phyloP scores from a whole-genome alignment of 2,113 vertebrate genomes.

The Rana temporaria region DNA sequence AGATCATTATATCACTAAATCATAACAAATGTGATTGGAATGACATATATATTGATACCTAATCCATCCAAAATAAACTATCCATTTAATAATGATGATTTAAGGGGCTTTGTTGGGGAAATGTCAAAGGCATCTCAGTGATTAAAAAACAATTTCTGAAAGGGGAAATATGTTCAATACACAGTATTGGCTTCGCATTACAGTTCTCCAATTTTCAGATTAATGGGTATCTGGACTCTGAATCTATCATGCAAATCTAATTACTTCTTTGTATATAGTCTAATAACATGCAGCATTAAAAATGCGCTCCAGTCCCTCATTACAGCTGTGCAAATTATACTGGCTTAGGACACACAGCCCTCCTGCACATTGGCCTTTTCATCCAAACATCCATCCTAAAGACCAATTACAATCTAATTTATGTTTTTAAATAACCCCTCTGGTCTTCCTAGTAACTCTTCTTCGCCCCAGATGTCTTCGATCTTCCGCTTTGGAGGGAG shows the following conservation, averaged over 20 bases:
- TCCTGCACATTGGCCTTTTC: too few species aligned
- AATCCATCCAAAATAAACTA: background rate
- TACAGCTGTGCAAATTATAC: too few species aligned
- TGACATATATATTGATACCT: background rate
- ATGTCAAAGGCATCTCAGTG: background rate
- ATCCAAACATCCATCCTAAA: too few species aligned
- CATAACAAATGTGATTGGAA: background rate
- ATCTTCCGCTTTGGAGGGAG: too few species aligned
- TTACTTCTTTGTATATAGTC: too few species aligned
- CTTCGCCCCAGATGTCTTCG: too few species aligned
- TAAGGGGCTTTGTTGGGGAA: background rate
- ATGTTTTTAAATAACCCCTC: too few species aligned
- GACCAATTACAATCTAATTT: too few species aligned
- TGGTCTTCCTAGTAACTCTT: too few species aligned
- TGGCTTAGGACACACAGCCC: too few species aligned
- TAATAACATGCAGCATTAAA: too few species aligned
- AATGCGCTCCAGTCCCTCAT: too few species aligned
- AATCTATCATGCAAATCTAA: background rate
- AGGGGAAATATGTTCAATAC: background rate
- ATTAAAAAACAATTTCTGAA: constrained; percentile 4
- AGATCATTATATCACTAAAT: background rate
- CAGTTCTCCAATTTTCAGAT: background rate
- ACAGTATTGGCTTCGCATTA: background rate
- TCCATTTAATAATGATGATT: background rate
- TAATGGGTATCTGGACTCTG: background rate